Evolutionary conservation across 2,797 vertebrate genomes (phyloP).

Genomic region (Scolopax bukidnonensis): DNA sequence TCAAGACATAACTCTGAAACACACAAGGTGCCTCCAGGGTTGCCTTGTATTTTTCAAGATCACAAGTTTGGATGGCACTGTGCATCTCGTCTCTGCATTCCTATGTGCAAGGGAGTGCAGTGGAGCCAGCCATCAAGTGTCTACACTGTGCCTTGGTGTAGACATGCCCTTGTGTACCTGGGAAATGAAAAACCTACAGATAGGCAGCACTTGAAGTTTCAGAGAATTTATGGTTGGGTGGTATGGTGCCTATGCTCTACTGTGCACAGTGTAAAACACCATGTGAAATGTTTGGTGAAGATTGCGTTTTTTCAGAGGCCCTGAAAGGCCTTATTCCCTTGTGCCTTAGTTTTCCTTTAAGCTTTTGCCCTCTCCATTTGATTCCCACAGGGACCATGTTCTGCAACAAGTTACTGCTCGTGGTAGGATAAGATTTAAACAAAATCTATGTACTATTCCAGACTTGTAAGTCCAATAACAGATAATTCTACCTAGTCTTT

Average conservation of each 20-base stretch:
- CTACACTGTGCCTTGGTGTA: background rate
- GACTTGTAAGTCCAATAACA: background rate
- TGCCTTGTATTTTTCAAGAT: background rate
- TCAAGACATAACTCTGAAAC: background rate
- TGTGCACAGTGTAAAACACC: rapidly evolving
- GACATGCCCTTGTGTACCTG: background rate
- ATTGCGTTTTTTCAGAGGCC: background rate
- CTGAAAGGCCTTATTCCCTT: background rate
- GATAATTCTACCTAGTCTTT: background rate
- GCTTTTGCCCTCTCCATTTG: background rate
- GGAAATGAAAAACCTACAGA: background rate
- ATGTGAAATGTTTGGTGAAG: background rate
- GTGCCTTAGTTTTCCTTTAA: background rate
- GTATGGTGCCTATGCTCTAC: background rate
- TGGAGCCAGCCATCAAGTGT: background rate
- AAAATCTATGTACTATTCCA: background rate
- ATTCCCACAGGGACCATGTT: background rate
- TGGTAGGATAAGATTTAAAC: background rate
- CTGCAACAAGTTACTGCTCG: background rate
- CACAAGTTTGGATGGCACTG: background rate
- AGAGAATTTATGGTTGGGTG: background rate
- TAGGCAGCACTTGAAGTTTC: background rate
- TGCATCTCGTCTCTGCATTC: background rate
- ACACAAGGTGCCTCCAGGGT: background rate
- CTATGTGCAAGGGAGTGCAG: background rate